phyloP scores from a whole-genome alignment of 53 echinoderm and acorn worm species.

The Paelopatides confundens region DNA sequence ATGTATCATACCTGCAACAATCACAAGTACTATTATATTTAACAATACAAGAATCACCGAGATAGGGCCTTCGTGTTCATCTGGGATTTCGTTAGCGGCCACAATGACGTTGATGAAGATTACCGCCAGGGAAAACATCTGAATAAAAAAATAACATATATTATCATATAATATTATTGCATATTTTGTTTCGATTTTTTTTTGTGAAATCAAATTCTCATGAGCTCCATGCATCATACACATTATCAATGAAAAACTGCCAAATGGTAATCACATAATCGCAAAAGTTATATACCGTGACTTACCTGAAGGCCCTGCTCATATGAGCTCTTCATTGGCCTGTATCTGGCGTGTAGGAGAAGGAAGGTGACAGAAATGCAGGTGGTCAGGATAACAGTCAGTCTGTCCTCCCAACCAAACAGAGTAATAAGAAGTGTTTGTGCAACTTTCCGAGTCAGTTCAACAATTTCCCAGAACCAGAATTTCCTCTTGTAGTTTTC shows the following conservation, averaged over 20 bases:
- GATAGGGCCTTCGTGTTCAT: neutral
- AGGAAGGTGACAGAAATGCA: neutral
- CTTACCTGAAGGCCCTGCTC: constrained; percentile 30
- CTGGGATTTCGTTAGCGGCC: constrained; percentile 13
- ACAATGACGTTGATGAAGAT: constrained; percentile 34
- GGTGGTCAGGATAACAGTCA: neutral
- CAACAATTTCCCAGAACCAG: constrained; percentile 33
- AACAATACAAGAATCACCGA: neutral
- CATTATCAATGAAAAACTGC: no score
- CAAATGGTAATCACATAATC: no score
- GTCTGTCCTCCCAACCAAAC: constrained; percentile 16
- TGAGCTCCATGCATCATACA: no score
- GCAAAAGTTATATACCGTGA: no score
- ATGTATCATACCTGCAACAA: neutral
- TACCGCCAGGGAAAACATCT: constrained; percentile 38
- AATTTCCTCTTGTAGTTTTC: constrained; percentile 22
- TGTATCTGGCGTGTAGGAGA: neutral
- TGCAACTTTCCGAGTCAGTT: neutral
- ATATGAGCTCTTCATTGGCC: constrained; percentile 4
- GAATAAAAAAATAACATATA: no score
- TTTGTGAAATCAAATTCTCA: no score
- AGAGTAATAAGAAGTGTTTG: neutral
- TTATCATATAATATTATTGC: no score
- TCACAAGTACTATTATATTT: constrained; percentile 5
- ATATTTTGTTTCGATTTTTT: no score